These are phyloP conservation scores for Psilopsiagon aurifrons DNA, from an alignment of 2,113 vertebrate species.

Conservation along the genomic window DNA sequence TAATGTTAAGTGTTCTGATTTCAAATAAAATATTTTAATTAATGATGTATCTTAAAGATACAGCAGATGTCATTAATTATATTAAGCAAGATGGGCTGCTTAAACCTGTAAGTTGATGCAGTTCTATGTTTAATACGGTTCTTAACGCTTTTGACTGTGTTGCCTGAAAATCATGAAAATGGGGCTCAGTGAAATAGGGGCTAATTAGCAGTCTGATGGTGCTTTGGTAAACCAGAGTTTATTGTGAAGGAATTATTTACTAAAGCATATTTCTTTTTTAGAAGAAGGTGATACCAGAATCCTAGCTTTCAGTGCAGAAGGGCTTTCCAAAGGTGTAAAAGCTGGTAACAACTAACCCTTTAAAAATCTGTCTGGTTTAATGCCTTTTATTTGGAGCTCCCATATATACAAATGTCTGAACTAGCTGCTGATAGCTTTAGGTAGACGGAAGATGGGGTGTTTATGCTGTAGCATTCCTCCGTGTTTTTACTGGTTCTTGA, in stretches of 20 bases:
- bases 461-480: background rate
- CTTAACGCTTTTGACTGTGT: background rate
- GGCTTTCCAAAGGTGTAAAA: background rate
- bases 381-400: background rate
- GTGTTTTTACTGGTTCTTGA: background rate
- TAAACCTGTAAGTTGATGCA: background rate
- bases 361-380: background rate
- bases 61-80: background rate
- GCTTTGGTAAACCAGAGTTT: background rate
- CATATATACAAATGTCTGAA: background rate
- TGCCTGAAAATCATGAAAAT: background rate
- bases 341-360: background rate
- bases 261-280: background rate
- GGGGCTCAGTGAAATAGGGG: background rate
- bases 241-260: background rate
- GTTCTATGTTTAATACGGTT: background rate
- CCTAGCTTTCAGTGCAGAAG: background rate
- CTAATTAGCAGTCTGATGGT: background rate
- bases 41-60: background rate
- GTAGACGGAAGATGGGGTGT: background rate
- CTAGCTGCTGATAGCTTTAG: background rate
- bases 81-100: background rate
- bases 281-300: background rate
- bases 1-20: background rate
- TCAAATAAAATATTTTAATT: background rate